Evolutionary conservation across 2,888 invertebrate genomes (phyloP).

Genomic region (Drosophila nr. perissopoda): DNA sequence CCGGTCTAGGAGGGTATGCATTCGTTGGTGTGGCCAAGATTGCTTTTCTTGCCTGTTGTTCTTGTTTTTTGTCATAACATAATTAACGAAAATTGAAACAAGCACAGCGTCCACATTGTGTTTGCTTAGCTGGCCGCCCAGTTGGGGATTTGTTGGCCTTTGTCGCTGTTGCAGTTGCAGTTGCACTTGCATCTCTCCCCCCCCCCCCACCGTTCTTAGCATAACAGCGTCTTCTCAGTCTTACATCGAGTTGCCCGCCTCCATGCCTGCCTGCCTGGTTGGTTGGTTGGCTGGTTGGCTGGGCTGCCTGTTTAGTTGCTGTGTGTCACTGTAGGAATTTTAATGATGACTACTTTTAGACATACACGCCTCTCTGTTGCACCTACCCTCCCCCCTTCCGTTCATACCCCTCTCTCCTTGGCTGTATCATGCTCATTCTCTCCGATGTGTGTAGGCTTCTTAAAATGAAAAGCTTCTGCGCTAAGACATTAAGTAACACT

Average conservation of each 20-base stretch:
- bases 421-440: neutral
- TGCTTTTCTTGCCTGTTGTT: constrained; percentile 1
- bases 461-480: constrained; percentile 47
- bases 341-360: constrained; percentile 82
- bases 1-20: neutral
- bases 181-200: neutral
- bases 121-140: constrained; percentile 65
- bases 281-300: neutral
- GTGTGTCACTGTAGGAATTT: constrained; percentile 80
- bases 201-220: neutral
- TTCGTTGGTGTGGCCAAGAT: neutral
- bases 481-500: constrained; percentile 45
- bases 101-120: constrained; percentile 57
- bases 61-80: constrained; percentile 64
- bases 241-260: constrained; percentile 1
- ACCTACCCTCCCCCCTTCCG: constrained; percentile 12
- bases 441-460: constrained; percentile 37
- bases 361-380: constrained; percentile 74
- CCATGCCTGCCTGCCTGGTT: constrained; percentile 5
- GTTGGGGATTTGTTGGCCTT: constrained; percentile 71
- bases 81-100: constrained; percentile 76
- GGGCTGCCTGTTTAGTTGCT: constrained; percentile 44
- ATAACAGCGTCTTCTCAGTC: neutral
- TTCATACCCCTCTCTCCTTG: constrained; percentile 4
- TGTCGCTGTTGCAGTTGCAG: constrained; percentile 43